These are phyloP conservation scores for Anguilla anguilla DNA, from an alignment of 2,797 vertebrate species.

Conservation along the genomic window DNA sequence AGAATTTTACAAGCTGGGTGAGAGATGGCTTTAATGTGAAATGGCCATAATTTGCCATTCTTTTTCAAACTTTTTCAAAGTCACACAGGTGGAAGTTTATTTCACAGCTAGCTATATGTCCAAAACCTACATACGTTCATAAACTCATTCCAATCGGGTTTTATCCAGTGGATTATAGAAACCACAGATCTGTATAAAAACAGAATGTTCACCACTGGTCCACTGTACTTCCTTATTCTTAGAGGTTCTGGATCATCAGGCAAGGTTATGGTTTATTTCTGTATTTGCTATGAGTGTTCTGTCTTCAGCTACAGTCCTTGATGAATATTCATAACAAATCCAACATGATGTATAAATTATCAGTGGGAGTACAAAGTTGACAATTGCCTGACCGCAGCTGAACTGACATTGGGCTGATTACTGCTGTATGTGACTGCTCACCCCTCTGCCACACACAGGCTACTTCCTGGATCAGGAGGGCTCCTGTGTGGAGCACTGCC, in stretches of 20 bases:
- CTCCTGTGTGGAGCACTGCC: slow-evolving; percentile 68
- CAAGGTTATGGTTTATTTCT: neutral
- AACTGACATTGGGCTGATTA: neutral
- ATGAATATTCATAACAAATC: neutral
- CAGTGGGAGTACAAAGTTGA: neutral
- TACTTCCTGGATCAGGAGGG: slow-evolving; percentile 75
- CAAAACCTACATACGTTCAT: too few relatives aligned
- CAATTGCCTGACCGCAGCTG: neutral
- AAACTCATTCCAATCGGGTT: too few relatives aligned
- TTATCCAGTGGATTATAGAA: too few relatives aligned
- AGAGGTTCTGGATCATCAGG: neutral
- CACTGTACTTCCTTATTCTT: neutral
- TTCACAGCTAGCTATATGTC: too few relatives aligned
- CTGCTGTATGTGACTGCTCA: neutral
- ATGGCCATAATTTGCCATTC: too few relatives aligned
- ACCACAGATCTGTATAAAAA: too few relatives aligned
- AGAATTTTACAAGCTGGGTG: too few relatives aligned
- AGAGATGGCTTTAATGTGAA: too few relatives aligned
- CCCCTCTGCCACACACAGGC: slow-evolving; percentile 50
- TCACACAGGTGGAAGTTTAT: too few relatives aligned
- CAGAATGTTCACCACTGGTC: neutral
- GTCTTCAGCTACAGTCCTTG: slow-evolving; percentile 12
- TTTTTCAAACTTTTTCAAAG: too few relatives aligned
- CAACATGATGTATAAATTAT: neutral
- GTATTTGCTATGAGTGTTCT: neutral